Conservation (phyloP, 2,113 vertebrate genomes). For the Coturnix japonica region DNA sequence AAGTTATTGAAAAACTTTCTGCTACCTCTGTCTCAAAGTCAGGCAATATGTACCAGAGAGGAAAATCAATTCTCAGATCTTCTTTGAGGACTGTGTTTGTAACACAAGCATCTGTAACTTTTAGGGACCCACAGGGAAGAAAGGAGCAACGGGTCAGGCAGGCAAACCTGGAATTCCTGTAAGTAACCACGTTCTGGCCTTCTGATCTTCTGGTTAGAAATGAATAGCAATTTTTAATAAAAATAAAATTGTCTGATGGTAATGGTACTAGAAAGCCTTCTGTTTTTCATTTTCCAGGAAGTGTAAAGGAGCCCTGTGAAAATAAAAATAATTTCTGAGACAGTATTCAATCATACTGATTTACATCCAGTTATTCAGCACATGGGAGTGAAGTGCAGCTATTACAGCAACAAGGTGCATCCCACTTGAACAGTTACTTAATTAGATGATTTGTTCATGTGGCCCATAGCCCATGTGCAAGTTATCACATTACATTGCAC, state of each 20-base stretch:
- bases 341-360: background rate
- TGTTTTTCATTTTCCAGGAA: background rate
- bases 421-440: background rate
- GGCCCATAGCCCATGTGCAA: background rate
- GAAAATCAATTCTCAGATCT: slow-evolving; percentile 9
- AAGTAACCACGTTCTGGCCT: slow-evolving; percentile 72
- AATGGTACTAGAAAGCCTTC: background rate
- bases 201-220: slow-evolving; percentile 25
- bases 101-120: slow-evolving; percentile 60
- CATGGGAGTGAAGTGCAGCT: background rate
- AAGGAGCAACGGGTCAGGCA: slow-evolving; percentile 84
- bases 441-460: background rate
- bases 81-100: background rate
- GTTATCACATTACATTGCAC: background rate
- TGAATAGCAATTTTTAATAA: background rate
- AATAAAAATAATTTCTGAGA: background rate
- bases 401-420: background rate
- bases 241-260: background rate
- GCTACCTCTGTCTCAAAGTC: background rate
- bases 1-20: background rate
- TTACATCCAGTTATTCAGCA: background rate
- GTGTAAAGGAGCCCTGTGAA: background rate
- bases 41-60: background rate
- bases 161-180: slow-evolving; percentile 88
- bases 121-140: slow-evolving; percentile 88